A percentile compares a stretch with the other conserved stretches of the same genome.
These are phyloP conservation scores for Crotalus horridus DNA, from an alignment of 2,113 vertebrate genomes.

Conservation along the genomic window DNA sequence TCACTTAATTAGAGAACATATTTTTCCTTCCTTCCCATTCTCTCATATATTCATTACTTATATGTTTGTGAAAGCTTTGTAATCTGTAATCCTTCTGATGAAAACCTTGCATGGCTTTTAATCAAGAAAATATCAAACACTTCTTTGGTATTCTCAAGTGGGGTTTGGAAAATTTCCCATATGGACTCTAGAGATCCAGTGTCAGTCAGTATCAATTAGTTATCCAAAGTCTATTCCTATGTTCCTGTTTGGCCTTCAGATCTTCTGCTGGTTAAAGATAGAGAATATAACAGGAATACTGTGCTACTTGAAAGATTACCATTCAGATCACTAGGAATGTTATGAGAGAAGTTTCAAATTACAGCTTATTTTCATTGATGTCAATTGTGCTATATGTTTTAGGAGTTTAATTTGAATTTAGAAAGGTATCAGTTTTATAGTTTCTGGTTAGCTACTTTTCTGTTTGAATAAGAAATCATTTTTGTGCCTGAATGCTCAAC, in stretches of 20 bases:
- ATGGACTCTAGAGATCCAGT: not conserved
- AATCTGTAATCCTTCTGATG: not conserved
- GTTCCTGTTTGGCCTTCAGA: not conserved
- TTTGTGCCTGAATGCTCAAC: not conserved
- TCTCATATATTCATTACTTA: not conserved
- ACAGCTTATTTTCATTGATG: constrained; percentile 2
- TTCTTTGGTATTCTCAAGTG: not conserved
- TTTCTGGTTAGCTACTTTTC: constrained; percentile 2
- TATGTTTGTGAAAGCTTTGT: not conserved
- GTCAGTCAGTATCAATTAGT: not conserved
- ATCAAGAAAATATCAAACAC: not conserved
- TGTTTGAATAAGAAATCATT: not conserved
- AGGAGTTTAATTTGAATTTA: constrained; percentile 32
- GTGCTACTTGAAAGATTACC: not conserved
- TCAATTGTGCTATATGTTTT: constrained; percentile 19
- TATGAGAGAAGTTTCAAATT: not conserved
- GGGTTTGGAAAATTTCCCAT: not conserved
- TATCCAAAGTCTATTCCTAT: not conserved
- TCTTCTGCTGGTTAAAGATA: no score
- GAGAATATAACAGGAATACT: not conserved
- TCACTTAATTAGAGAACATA: not conserved
- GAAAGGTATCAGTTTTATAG: constrained; percentile 28
- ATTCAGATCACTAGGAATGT: constrained; percentile 1
- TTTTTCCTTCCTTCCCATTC: not conserved
- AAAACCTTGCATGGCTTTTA: not conserved